phyloP scores from a whole-genome alignment of 2,113 vertebrate genomes.

The Sula dactylatra region DNA sequence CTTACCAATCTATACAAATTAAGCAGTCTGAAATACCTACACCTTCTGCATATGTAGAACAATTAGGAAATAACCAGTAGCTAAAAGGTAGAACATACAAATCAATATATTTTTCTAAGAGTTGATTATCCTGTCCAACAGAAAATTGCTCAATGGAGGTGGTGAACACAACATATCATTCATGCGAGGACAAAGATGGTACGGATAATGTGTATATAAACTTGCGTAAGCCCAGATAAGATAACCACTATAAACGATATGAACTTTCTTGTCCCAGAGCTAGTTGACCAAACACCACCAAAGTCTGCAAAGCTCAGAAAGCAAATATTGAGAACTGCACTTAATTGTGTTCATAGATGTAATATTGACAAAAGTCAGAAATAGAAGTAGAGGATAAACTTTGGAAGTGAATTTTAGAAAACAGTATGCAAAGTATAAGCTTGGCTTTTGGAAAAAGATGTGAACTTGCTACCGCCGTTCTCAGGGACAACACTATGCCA shows the following conservation, averaged over 20 bases:
- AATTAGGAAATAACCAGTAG: not conserved
- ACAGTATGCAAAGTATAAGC: not conserved
- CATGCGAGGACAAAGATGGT: not conserved
- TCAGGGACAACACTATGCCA: not conserved
- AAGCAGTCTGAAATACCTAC: not conserved
- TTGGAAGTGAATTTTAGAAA: not conserved
- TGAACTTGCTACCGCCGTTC: not conserved
- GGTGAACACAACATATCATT: not conserved
- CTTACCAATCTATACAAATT: not conserved
- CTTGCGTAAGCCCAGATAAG: not conserved
- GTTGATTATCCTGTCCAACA: not conserved
- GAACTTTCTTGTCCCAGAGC: not conserved
- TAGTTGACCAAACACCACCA: not conserved
- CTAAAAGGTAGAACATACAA: not conserved
- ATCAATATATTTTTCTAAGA: not conserved
- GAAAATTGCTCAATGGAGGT: not conserved
- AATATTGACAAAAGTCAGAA: not conserved
- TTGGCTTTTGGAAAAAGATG: not conserved
- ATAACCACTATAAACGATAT: not conserved
- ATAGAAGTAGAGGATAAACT: not conserved
- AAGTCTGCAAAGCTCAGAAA: not conserved
- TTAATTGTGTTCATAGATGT: not conserved
- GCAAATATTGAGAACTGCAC: not conserved
- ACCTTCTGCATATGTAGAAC: not conserved
- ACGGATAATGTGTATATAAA: accelerated